Conservation (phyloP, 2,888 invertebrate species). For the Cryptus viduatorius region DNA sequence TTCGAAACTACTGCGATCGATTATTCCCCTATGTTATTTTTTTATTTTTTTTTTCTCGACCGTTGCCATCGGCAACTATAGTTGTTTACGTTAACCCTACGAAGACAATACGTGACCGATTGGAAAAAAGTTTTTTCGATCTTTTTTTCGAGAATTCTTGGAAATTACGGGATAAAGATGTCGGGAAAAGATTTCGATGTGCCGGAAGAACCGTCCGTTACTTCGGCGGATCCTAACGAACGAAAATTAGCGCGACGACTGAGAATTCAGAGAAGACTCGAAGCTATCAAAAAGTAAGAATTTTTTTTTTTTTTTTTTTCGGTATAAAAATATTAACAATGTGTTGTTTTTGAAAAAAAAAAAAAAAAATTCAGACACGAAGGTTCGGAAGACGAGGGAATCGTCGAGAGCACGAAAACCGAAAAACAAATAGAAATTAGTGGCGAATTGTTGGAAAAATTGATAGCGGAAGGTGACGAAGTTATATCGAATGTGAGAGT, state of each 20-base stretch:
- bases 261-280: slow-evolving; percentile 89
- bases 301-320: not conserved
- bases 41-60: not conserved
- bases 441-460: slow-evolving; percentile 88
- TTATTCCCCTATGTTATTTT: not conserved
- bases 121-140: too few species aligned
- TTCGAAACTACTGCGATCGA: not conserved
- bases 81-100: slow-evolving; percentile 17
- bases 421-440: slow-evolving; percentile 89
- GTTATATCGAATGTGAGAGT: slow-evolving; percentile 91
- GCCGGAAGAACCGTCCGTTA: slow-evolving; percentile 87
- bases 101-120: not conserved
- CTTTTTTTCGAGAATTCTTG: not conserved
- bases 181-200: slow-evolving; percentile 81
- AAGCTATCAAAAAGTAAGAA: slow-evolving; percentile 86
- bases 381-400: slow-evolving; percentile 77
- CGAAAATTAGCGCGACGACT: slow-evolving; percentile 90
- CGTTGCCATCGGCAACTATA: slow-evolving; percentile 43
- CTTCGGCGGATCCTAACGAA: slow-evolving; percentile 89
- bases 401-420: slow-evolving; percentile 87
- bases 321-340: not conserved
- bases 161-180: slow-evolving; percentile 25
- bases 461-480: slow-evolving; percentile 90
- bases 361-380: slow-evolving; percentile 71
- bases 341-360: not conserved